Evolutionary conservation across 2,797 vertebrate species (phyloP).

Genomic region (Hemitrygon akajei): DNA sequence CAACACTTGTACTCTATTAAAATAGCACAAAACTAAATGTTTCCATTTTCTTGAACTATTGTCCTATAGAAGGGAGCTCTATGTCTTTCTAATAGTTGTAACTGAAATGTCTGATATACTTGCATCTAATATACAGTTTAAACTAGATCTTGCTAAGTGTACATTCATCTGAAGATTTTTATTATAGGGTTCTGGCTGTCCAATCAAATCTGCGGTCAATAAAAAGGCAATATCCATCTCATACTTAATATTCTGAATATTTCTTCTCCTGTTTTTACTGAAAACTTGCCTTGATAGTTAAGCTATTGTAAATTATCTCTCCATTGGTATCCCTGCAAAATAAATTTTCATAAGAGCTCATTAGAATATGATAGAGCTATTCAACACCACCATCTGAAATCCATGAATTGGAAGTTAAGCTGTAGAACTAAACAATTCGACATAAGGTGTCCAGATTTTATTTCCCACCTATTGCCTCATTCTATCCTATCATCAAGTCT

Average conservation of each 20-base stretch:
- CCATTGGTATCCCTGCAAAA: background rate
- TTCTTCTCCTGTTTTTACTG: background rate
- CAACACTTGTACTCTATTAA: slow-evolving; percentile 22
- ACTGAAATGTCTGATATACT: background rate
- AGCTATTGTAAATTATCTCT: background rate
- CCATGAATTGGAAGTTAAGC: background rate
- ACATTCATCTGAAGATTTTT: background rate
- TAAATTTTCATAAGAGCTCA: background rate
- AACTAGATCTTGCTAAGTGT: background rate
- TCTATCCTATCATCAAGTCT: background rate
- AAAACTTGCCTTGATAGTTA: background rate
- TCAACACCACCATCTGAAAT: background rate
- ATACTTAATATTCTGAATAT: background rate
- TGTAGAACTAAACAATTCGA: too few species aligned
- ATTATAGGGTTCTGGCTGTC: background rate
- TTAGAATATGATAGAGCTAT: background rate
- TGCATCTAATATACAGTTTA: background rate
- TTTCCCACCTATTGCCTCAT: too few species aligned
- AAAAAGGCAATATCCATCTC: background rate
- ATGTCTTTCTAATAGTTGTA: background rate
- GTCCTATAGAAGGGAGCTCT: background rate
- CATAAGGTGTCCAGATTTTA: background rate
- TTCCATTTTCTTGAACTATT: slow-evolving; percentile 15
- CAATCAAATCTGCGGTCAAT: background rate
- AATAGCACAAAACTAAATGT: slow-evolving; percentile 29